These are phyloP conservation scores for Belonocnema kinseyi DNA, from an alignment of 1,140 invertebrate species.

Conservation along the genomic window DNA sequence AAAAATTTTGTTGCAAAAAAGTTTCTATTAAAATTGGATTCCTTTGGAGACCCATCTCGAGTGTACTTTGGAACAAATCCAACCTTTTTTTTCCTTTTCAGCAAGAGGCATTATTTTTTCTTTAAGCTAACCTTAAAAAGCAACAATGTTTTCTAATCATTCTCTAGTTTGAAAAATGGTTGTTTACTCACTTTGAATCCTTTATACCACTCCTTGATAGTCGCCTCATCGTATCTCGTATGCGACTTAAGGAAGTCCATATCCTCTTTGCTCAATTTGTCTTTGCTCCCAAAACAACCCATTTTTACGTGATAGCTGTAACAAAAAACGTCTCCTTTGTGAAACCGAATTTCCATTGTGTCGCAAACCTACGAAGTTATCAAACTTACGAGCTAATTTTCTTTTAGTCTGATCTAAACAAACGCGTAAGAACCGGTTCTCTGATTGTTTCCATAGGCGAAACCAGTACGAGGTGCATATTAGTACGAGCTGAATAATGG, in stretches of 20 bases:
- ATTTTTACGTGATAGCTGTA: slow-evolving; percentile 77
- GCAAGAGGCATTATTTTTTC: too few species aligned
- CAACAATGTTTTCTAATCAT: too few species aligned
- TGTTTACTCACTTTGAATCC: slow-evolving; percentile 90
- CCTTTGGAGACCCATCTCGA: too few species aligned
- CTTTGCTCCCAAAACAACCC: slow-evolving; percentile 96
- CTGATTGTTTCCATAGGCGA: too few species aligned
- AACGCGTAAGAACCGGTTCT: neutral
- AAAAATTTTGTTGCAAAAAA: too few species aligned
- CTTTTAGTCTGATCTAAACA: neutral
- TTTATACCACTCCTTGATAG: slow-evolving; percentile 99
- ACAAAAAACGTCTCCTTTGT: slow-evolving; percentile 50
- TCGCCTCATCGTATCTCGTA: slow-evolving; percentile 96
- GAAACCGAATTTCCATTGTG: neutral
- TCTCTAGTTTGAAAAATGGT: neutral
- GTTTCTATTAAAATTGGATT: too few species aligned
- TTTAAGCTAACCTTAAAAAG: too few species aligned
- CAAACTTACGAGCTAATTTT: slow-evolving; percentile 10
- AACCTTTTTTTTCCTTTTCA: too few species aligned
- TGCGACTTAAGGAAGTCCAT: slow-evolving; percentile 97
- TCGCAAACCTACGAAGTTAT: slow-evolving; percentile 12
- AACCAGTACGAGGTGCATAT: too few species aligned
- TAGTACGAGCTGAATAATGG: too few species aligned
- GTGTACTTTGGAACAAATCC: too few species aligned
- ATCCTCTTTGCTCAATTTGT: slow-evolving; percentile 96